Evolutionary conservation across 2,888 invertebrate species (phyloP), one percentile per base, ranked within the genome.

Genomic region (Cerceris rybyensis): DNA sequence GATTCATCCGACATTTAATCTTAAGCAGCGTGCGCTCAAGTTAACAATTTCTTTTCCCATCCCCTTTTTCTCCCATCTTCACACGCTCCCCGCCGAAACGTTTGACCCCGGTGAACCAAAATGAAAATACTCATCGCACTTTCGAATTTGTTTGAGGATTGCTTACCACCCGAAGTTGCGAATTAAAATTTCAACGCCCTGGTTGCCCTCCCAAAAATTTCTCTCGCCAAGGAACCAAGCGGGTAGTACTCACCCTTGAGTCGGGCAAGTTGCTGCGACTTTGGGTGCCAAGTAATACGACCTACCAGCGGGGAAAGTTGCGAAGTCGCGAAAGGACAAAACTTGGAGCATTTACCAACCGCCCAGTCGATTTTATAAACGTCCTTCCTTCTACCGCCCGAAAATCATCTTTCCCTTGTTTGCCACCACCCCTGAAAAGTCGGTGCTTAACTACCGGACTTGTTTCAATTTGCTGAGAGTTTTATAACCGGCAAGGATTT

Each of bases 101-200:
- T 11, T n/a, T 54, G 54, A 9, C 14, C 58, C n/a, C 11, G 16
- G 16, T 43, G 49, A 70, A 71, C 82, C 80, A 83, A 88, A 90
- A 88, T 91, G 90, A 89, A 89, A 90, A 88, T 88, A 87, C 88
- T 90, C 89, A 88, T 88, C 84, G 82, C 80, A 86, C 83, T 88
- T 87, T 79, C 77, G 86, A 89, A 90, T 90, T 90, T 90, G 63
- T 88, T 89, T 88, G 81, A 82, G 83, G 88, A 91, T 90, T 90
- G 90, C 90, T 88, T 88, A 88, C 87, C 87, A 87, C 86, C 86
- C 77, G 88, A 90, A 90, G 87, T 91, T 89, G 88, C 81, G 89
- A 88, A 90, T 91, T 91, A 90, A 91, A 91, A 91, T 91, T 90
- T 88, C 82, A 88, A 82, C 83, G 60, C 66, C 58, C 46, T 49